phyloP scores from a whole-genome alignment of 1,140 invertebrate species.

The Ceratosolen fusciceps region DNA sequence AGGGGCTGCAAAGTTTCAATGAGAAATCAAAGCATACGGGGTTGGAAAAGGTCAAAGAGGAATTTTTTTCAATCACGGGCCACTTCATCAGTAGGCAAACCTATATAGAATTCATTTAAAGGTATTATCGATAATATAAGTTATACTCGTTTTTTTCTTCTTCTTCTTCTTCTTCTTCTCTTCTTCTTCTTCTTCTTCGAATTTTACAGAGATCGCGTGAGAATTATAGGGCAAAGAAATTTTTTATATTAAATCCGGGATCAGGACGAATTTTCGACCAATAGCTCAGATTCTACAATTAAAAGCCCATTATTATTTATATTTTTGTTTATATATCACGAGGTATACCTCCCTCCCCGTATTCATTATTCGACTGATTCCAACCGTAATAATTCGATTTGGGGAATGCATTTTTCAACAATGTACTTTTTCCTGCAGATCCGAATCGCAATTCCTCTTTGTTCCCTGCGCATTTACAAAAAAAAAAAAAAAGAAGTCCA shows the following conservation, averaged over 20 bases:
- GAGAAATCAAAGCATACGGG: not conserved
- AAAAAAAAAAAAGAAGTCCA: too few species aligned
- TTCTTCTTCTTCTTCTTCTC: too few species aligned
- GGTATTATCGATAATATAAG: not conserved
- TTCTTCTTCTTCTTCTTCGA: too few species aligned
- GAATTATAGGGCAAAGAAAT: not conserved
- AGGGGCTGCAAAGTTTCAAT: not conserved
- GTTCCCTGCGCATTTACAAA: not conserved
- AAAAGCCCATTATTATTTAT: not conserved
- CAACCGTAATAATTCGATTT: slow-evolving; percentile 23
- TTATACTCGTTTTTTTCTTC: not conserved
- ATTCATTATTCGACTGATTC: slow-evolving; percentile 29
- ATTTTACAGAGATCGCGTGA: not conserved
- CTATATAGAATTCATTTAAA: not conserved
- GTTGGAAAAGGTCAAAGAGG: not conserved
- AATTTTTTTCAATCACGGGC: not conserved
- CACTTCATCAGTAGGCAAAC: not conserved
- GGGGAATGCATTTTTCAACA: slow-evolving; percentile 20
- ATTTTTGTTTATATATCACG: not conserved
- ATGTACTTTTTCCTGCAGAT: not conserved
- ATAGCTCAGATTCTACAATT: not conserved
- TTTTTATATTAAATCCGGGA: not conserved
- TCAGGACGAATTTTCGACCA: not conserved
- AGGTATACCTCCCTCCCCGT: too few species aligned
- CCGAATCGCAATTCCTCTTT: not conserved